phyloP scores from a whole-genome alignment of 2,797 vertebrate genomes.

The Anguilla megastoma region DNA sequence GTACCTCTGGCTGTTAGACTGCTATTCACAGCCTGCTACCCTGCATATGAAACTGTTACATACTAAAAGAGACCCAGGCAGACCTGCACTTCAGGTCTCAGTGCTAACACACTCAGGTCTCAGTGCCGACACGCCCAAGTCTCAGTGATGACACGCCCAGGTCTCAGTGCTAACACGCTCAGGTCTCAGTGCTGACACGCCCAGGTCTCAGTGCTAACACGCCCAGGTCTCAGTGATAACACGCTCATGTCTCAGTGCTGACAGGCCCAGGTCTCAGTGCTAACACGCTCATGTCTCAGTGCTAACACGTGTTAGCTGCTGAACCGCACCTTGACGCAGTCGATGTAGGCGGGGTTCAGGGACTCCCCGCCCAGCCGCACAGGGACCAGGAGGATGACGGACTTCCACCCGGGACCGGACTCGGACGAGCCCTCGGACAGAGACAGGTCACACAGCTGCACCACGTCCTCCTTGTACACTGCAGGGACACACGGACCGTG shows the following conservation, averaged over 20 bases:
- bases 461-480: conserved; percentile 91
- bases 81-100: not conserved
- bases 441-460: conserved; percentile 65
- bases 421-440: conserved; percentile 28
- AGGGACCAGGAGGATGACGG: conserved; percentile 86
- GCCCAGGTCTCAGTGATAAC: not conserved
- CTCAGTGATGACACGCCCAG: not conserved
- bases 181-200: not conserved
- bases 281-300: not conserved
- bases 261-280: not conserved
- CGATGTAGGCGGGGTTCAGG: conserved; percentile 86
- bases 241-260: not conserved
- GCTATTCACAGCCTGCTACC: no score
- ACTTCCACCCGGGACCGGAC: conserved; percentile 71
- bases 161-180: not conserved
- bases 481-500: not conserved
- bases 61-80: no score
- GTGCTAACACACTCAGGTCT: not conserved
- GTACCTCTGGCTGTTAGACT: not conserved
- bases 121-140: not conserved
- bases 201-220: not conserved
- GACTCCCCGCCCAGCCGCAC: conserved; percentile 86
- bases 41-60: no score
- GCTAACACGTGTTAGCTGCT: not conserved
- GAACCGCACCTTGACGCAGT: conserved; percentile 83